Evolutionary conservation across 2,888 invertebrate genomes (phyloP), one percentile per base, ranked within the genome.

Genomic region (Malacosoma neustria): DNA sequence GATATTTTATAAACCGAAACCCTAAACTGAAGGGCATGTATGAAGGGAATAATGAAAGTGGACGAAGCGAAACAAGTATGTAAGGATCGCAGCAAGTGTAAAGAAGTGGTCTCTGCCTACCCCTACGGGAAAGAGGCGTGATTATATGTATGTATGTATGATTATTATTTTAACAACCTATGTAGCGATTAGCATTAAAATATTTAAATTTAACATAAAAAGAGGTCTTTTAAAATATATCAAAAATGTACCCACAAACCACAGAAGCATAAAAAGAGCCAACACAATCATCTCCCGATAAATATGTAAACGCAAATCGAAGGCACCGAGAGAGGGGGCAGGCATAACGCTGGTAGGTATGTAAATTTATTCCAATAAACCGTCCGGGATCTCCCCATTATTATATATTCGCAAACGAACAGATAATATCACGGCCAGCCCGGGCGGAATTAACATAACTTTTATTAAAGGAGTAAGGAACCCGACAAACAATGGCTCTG

Each of bases 291-390:
- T 70, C 64, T 58, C 48, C 48, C 74, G 77, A 79, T 84, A 84
- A 81, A 82, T 82, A 80, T 82, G 80, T 82, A 81, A 80, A 66
- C 74, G 61, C 64, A 62, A 75, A 81, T 80, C 75, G 84, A 73
- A 73, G 67, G 57, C 5, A 9, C 22, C 22, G 5, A 9, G 5
- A 22, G 64, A 51, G 58, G 62, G 54, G 58, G 57, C 61, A 58
- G 63, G 61, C 51, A 22, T 22, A 38, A 56, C 39, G 51, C 49
- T 56, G 61, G 54, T 72, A 76, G 64, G 65, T 73, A 85, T 84
- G 85, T 79, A 85, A 84, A 85, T 85, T 81, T 84, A 84, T 85
- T 84, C 81, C 84, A 84, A 84, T 84, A 84, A 82, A 80, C 74
- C 71, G 58, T 62, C 66, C 65, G 64, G 61, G 65, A 61, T 59